Evolutionary conservation across 1,140 invertebrate species (phyloP).

Genomic region (Cydia strobilella): DNA sequence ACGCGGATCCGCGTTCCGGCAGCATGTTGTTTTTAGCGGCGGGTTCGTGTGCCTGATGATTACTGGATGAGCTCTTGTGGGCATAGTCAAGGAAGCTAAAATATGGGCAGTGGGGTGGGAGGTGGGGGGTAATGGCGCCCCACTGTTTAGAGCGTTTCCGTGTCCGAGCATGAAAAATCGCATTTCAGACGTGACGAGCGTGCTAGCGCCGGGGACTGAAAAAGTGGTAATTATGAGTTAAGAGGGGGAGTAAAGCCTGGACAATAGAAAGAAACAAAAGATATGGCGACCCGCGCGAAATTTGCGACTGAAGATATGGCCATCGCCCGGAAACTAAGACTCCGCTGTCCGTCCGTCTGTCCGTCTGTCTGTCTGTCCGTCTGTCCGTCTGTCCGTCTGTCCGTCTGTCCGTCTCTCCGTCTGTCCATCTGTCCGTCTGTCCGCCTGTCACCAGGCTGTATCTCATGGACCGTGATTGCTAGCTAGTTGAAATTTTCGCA

Average conservation of each 20-base stretch:
- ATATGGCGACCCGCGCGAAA: neutral
- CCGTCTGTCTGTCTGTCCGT: too few species aligned
- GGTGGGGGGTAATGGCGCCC: conserved; percentile 6
- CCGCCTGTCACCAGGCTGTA: too few species aligned
- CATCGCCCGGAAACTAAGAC: too few species aligned
- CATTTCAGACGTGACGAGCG: conserved; percentile 32
- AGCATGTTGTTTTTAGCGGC: too few species aligned
- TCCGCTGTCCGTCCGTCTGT: too few species aligned
- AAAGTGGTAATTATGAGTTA: conserved; percentile 8
- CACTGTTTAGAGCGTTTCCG: conserved; percentile 42
- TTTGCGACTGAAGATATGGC: too few species aligned
- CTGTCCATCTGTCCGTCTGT: too few species aligned
- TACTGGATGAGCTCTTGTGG: neutral
- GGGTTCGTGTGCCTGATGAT: neutral
- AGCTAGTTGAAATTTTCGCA: too few species aligned
- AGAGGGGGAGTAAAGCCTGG: neutral
- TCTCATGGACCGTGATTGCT: too few species aligned
- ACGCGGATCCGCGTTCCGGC: too few species aligned
- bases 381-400: too few species aligned
- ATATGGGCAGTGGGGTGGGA: neutral
- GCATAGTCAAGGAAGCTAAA: neutral
- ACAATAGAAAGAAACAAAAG: neutral
- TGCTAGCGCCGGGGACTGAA: neutral
- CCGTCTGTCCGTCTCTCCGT: too few species aligned
- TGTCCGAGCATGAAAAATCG: conserved; percentile 39